These are phyloP conservation scores for Macrotis lagotis DNA, from an alignment of 2,113 vertebrate species.

Conservation along the genomic window DNA sequence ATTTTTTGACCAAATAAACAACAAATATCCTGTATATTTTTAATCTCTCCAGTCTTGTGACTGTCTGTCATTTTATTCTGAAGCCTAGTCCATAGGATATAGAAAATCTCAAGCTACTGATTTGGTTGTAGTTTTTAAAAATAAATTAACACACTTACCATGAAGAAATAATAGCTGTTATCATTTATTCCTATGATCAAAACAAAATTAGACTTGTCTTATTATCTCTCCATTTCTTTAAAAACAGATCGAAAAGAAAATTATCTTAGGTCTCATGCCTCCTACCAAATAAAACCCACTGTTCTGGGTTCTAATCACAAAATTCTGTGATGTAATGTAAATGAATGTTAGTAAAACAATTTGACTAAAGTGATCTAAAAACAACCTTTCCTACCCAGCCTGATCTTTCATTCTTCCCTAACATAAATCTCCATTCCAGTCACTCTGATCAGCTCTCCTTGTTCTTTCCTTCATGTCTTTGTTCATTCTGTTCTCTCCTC, in stretches of 20 bases:
- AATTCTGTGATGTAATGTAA: neutral
- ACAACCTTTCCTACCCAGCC: neutral
- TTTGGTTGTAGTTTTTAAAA: neutral
- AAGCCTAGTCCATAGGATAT: neutral
- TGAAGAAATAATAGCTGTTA: slow-evolving; percentile 7
- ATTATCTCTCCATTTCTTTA: neutral
- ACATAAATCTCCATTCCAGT: neutral
- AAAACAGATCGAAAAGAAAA: neutral
- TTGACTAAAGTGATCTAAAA: neutral
- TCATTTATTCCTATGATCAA: neutral
- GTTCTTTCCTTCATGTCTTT: neutral
- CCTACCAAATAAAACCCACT: neutral
- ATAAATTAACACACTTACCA: neutral
- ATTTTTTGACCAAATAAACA: neutral
- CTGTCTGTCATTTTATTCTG: neutral
- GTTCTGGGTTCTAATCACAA: neutral
- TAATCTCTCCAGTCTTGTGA: neutral
- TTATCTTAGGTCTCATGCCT: neutral
- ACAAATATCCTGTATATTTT: neutral
- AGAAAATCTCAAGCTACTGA: neutral
- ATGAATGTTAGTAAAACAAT: neutral
- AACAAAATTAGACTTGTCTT: neutral
- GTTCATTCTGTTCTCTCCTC: neutral
- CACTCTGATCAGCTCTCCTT: neutral
- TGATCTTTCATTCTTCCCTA: neutral